A percentile compares a stretch with the other conserved stretches of the same genome.
These are phyloP conservation scores for Lochmaea capreae DNA, from an alignment of 2,888 invertebrate species.

Conservation along the genomic window DNA sequence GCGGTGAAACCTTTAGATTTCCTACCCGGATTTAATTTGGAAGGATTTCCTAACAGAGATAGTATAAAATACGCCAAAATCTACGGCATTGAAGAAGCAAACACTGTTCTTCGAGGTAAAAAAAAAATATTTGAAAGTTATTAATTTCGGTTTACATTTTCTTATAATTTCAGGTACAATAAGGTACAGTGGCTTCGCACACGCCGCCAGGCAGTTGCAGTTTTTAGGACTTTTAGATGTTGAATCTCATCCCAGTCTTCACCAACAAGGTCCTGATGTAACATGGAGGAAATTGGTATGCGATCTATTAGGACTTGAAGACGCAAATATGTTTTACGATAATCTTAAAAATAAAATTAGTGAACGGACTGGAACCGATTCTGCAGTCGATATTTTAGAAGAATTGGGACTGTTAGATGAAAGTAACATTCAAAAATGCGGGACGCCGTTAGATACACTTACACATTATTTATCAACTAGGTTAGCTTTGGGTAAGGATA, in stretches of 20 bases:
- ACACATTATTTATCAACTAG: conserved; percentile 88
- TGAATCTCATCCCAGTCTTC: conserved; percentile 88
- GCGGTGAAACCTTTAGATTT: conserved; percentile 84
- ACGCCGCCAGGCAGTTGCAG: conserved; percentile 89
- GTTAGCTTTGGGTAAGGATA: conserved; percentile 77
- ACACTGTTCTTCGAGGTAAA: conserved; percentile 84
- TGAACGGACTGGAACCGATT: conserved; percentile 80
- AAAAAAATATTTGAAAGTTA: neutral
- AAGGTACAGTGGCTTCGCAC: conserved; percentile 88
- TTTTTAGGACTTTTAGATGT: conserved; percentile 85
- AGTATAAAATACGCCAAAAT: conserved; percentile 88
- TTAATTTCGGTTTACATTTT: neutral
- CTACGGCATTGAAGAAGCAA: conserved; percentile 86
- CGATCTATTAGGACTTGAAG: conserved; percentile 84
- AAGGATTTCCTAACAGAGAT: conserved; percentile 97
- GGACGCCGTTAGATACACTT: conserved; percentile 92
- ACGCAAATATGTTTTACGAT: conserved; percentile 91
- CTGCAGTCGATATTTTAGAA: conserved; percentile 82
- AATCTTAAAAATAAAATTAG: conserved; percentile 87
- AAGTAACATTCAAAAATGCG: conserved; percentile 81
- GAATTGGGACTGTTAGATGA: conserved; percentile 90
- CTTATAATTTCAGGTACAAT: conserved; percentile 75
- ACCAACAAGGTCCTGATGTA: conserved; percentile 93
- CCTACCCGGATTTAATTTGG: conserved; percentile 95
- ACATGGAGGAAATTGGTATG: conserved; percentile 93